Evolutionary conservation across 92 coral and sea anemone genomes (phyloP).

Genomic region (Diadumene lineata): DNA sequence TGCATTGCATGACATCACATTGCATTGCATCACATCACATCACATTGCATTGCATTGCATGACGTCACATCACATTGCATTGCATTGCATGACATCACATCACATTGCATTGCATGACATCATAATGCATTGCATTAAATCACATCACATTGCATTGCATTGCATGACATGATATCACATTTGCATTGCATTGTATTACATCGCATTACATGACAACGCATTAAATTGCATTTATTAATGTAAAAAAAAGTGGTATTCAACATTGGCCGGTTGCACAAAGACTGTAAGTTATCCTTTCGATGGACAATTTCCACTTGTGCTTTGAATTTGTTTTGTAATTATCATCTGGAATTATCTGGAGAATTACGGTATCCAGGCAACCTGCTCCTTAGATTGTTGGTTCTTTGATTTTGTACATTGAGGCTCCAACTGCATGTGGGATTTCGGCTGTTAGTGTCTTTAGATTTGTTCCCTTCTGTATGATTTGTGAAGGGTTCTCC

Average conservation of each 20-base stretch:
- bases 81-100: background rate
- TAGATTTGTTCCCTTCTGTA: no score
- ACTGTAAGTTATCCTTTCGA: no score
- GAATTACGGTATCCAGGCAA: no score
- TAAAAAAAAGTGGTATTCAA: background rate
- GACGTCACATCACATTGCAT: background rate
- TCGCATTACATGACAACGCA: background rate
- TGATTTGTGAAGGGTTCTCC: no score
- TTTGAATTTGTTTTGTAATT: no score
- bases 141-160: background rate
- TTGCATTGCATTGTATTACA: background rate
- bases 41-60: background rate
- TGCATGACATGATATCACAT: background rate
- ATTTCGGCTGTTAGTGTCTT: no score
- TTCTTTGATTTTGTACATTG: no score
- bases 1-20: background rate
- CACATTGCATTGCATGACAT: background rate
- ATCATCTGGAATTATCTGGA: no score
- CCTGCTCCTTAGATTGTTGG: no score
- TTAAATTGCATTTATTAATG: background rate
- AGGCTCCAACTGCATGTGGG: no score
- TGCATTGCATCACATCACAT: background rate
- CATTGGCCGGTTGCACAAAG: no score
- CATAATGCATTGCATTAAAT: background rate
- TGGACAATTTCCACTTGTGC: no score